Base-by-base conservation (phyloP, 2,888 invertebrate species). In the Tipula vernalis region DNA sequence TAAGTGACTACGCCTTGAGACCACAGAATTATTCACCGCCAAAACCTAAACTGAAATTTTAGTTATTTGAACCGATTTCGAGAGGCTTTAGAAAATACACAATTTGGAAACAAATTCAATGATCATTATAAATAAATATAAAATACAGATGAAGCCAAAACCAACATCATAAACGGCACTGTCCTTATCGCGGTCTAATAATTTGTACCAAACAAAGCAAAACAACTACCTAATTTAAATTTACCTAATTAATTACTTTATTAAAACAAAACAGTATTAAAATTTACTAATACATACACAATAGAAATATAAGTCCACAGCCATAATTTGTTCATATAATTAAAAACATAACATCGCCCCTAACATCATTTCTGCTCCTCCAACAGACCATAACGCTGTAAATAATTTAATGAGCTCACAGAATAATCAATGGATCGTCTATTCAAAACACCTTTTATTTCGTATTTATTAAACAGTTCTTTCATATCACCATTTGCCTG, bases 301-400 rank as follows among this genome's bases (percentile, higher is more conserved):
- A 71, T 71, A 71, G 28, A 18, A 71, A 8, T 71, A 71, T 71
- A 71, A 71, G 6, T 10, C 71, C 71, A 84, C 84, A 84, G 84
- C 84, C 84, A 71, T 28, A 28, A 28, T 71, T 71, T 28, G 5
- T 28, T 28, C 6, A 28, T n/a, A 39, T 36, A 84, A 84, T 8
- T 36, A 84, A 36, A 39, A 36, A 36, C 10, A 83, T 0, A 44
- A 44, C 13, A 36, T 83, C 4, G 36, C 36, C 39, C 28, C 84
- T 15, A 84, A 84, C 8, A 41, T 84, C 15, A 84, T 8, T 84
- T 36, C 8, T 84, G 36, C 39, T 84, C 84, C 8, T 84, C 84
- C 84, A 84, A 84, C 41, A 84, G 41, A 84, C 84, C 84, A 84
- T 84, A 41, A 36, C 84, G 36, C 15, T 84, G 84, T 41, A 84